Evolutionary conservation across 1,140 invertebrate species (phyloP), one percentile per base, ranked within the genome.

Genomic region (Antheraea pernyi): DNA sequence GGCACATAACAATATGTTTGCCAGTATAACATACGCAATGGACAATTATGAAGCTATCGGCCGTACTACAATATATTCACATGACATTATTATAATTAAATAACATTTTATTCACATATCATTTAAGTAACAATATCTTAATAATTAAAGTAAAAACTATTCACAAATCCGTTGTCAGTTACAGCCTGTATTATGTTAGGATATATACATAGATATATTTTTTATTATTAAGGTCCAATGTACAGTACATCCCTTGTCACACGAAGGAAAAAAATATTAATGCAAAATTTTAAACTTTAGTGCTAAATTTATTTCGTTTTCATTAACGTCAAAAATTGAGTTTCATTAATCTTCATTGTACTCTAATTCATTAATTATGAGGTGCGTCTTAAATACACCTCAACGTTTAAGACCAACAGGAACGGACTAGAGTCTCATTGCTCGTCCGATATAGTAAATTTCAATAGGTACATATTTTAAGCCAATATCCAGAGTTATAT

Each of bases 101-200:
- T 88, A 89, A 89, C 86, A 82, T 80, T 86, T 86, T 86, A 86
- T 83, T 85, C 83, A 88, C 81, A 87, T 78, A 84, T 82, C 73
- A 59, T 71, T 79, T 83, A 83, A 80, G 79, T 83, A 83, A 89
- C 86, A 86, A 83, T 85, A 86, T 69, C 74, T 72, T 80, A 77
- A 63, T 69, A 71, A 70, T 79, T 80, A 80, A 16, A 69, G 68
- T 82, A 80, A 67, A 75, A 78, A 71, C 77, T 88, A 89, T 82
- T 91, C 84, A 89, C 89, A 91, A 91, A 91, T 89, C 89, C 89
- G 82, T 91, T 89, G 85, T 91, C 82, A 86, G 76, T 91, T 88
- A 91, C 89, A 91, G 89, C 89, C 89, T 82, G 85, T 75, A 71
- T 83, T 82, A 67, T 81, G 74, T 80, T 83, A 88, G 82, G 82